Evolutionary conservation across 2,888 invertebrate species (phyloP), one percentile per base, ranked within the genome.

Genomic region (Galerucella calmariensis): DNA sequence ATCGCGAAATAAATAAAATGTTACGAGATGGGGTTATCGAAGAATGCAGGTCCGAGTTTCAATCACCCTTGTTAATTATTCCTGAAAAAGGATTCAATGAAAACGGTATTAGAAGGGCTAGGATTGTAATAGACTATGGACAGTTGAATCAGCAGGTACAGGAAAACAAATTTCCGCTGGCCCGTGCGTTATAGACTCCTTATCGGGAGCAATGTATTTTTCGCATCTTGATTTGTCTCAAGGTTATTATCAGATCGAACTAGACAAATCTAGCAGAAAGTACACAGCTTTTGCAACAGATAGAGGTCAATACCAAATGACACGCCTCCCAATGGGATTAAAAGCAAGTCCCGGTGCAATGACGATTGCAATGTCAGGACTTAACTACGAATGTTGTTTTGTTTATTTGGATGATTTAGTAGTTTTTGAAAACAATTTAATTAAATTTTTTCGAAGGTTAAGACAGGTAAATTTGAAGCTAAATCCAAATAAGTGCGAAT

Each of bases 191-290:
- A 6, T 81, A 82, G 70, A 83, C 82, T 81, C n/a, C n/a, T n/a
- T n/a, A n/a, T n/a, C n/a, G n/a, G n/a, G n/a, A n/a, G n/a, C n/a
- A n/a, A n/a, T n/a, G 24, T 82, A 80, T 71, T 82, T 81, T 72
- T 74, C 78, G 12, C 81, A 82, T 77, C 66, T 82, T 35, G 80
- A 74, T 69, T 69, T 74, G 77, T 76, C 73, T 76, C 79, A 82
- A 61, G 81, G 82, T 14, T 82, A 81, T 73, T 82, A 81, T 73
- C 75, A 82, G 75, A 73, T 81, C 61, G 81, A 82, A 72, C 59
- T 81, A 70, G 73, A 80, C 20, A 24, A 72, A 27, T 48, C 59
- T 10, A 73, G 79, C 56, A 74, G 82, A 75, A 72, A 75, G 44
- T 79, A 63, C 73, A 82, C 80, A 56, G 79, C 79, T n/a, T 83